Evolutionary conservation across 2,113 vertebrate species (phyloP).

Genomic region (Scopus umbretta): DNA sequence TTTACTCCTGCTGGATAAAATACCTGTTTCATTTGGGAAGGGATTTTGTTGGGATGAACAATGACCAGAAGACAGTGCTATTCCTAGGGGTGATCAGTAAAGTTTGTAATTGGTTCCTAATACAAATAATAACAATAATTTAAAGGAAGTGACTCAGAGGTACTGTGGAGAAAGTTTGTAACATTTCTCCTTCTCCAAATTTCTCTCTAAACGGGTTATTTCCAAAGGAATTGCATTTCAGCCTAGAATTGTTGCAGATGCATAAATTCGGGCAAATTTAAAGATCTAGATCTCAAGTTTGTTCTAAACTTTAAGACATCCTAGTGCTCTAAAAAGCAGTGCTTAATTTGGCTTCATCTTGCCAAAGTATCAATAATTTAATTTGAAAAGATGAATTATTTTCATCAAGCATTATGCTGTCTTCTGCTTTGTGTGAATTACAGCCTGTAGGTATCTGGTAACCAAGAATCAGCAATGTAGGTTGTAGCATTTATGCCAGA

Average conservation of each 20-base stretch:
- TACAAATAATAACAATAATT: background rate
- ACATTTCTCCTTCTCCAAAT: background rate
- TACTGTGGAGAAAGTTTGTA: background rate
- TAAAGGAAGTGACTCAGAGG: background rate
- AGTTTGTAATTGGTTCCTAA: background rate
- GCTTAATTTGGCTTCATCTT: slow-evolving; percentile 15
- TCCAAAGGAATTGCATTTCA: background rate
- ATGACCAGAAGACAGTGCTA: background rate
- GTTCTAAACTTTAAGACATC: background rate
- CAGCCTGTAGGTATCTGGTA: background rate
- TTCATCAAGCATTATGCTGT: background rate
- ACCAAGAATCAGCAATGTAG: background rate
- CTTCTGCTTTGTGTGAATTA: background rate
- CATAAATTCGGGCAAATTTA: background rate
- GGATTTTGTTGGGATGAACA: background rate
- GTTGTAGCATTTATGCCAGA: slow-evolving; percentile 22
- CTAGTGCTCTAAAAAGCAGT: background rate
- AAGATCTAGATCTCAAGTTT: background rate
- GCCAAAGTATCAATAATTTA: background rate
- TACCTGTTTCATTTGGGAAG: background rate
- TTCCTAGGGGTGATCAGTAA: background rate
- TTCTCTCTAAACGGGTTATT: background rate
- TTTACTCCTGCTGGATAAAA: background rate
- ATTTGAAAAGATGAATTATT: slow-evolving; percentile 36
- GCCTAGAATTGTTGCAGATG: background rate